These are phyloP conservation scores for Cryptocephalus primarius DNA, from an alignment of 2,888 invertebrate species.

Conservation along the genomic window DNA sequence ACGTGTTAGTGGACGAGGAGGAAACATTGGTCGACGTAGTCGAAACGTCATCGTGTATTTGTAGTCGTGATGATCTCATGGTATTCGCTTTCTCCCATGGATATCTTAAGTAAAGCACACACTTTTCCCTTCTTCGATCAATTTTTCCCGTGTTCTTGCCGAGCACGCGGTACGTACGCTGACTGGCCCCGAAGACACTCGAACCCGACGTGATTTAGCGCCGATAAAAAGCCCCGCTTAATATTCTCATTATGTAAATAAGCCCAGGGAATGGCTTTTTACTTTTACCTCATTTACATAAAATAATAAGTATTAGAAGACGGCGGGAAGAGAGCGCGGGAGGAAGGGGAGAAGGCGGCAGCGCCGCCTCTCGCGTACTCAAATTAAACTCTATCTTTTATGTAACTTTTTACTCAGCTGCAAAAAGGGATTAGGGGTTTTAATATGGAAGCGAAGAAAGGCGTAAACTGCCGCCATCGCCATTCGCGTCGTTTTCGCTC, in stretches of 20 bases:
- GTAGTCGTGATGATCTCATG: too few species aligned
- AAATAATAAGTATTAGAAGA: conserved; percentile 14
- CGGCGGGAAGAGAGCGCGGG: conserved; percentile 2
- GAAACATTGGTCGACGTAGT: too few species aligned
- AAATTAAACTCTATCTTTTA: conserved; percentile 19
- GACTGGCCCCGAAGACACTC: too few species aligned
- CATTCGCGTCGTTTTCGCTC: too few species aligned
- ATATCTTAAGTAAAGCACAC: too few species aligned
- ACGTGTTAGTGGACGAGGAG: too few species aligned
- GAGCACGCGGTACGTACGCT: too few species aligned
- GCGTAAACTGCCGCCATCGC: too few species aligned
- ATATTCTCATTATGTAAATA: conserved; percentile 27
- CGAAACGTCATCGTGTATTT: too few species aligned
- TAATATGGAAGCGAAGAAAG: conserved; percentile 6
- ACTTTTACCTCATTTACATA: conserved; percentile 24
- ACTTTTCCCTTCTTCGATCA: too few species aligned
- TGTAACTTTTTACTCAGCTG: conserved; percentile 17
- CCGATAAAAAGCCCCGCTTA: conserved; percentile 17
- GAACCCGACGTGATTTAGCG: conserved; percentile 8
- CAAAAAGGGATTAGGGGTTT: conserved; percentile 15
- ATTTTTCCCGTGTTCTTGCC: too few species aligned
- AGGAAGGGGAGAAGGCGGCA: conserved; percentile 5
- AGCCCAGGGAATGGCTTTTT: conserved; percentile 21
- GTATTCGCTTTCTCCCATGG: too few species aligned
- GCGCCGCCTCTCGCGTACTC: conserved; percentile 4